A percentile compares a stretch with the other conserved stretches of the same genome.
These are phyloP conservation scores for Coptodon rendalli DNA, from an alignment of 2,113 vertebrate genomes.

Conservation along the genomic window DNA sequence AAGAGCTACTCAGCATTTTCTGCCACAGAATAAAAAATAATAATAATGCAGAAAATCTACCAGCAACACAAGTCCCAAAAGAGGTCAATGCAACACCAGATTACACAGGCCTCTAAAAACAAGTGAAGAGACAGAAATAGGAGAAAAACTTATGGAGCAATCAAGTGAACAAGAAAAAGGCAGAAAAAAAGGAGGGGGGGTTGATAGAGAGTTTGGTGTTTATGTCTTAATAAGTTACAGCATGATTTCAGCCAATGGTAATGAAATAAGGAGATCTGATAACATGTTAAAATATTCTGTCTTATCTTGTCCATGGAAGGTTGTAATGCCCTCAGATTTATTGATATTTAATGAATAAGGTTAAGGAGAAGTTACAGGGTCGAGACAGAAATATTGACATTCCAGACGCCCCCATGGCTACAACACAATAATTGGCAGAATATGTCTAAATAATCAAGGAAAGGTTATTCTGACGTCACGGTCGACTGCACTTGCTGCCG, in stretches of 20 bases:
- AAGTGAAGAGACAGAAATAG: neutral
- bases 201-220: neutral
- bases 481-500: neutral
- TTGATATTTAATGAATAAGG: constrained; percentile 31
- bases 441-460: constrained; percentile 25
- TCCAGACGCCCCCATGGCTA: constrained; percentile 1
- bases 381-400: constrained; percentile 4
- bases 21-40: neutral
- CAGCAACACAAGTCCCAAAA: neutral
- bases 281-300: neutral
- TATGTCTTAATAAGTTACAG: neutral
- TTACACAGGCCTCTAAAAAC: neutral
- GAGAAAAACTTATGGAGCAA: neutral
- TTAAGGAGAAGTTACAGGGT: constrained; percentile 4
- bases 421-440: constrained; percentile 36
- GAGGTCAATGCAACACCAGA: neutral
- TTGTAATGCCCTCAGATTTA: neutral
- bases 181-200: accelerated
- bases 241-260: neutral
- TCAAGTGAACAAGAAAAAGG: neutral
- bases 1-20: neutral
- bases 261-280: neutral
- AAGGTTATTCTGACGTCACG: neutral
- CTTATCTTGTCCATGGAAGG: neutral
- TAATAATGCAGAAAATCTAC: neutral